Base-by-base conservation (phyloP, 2,888 invertebrate genomes). In the Caenorhabditis macrosperma region DNA sequence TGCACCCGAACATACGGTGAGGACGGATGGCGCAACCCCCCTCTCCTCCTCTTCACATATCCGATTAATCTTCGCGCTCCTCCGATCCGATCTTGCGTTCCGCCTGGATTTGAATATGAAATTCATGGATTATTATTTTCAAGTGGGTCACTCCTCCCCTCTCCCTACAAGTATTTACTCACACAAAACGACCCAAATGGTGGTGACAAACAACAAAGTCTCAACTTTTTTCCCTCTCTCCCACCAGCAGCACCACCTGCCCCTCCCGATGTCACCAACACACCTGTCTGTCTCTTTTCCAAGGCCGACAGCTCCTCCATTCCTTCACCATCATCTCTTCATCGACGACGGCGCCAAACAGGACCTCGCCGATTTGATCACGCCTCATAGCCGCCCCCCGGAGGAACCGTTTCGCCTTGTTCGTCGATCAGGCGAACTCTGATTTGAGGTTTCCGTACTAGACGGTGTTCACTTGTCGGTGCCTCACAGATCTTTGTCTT, bases 61-160 rank as follows among this genome's bases (percentile, higher is more conserved):
- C 71, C 71, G 71, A 71, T 71, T 71, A 71, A 71, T 71, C 71
- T 71, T 59, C 22, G 12, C 46, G 20, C 48, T n/a, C 26, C 52
- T 52, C 38, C 50, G 5, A 52, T 10, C 38, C 35, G 20, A 66
- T 48, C 24, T 24, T 24, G n/a, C 48, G 12, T 48, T n/a, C 3
- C 12, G 9, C 12, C 12, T 15, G 28, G 61, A 61, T 71, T 61
- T 71, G 71, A 71, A 71, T 54, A 71, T 71, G 24, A 41, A 38
- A 38, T 68, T 55, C 52, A 48, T 69, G 30, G 50, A 48, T 24
- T 69, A 60, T 69, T 38, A 28, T 46, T 35, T 46, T 67, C 52
- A 28, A 52, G 26, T 52, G 28, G n/a, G 52, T 28, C 52, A 28
- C 4, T 24, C 24, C 7, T 12, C 15, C n/a, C 38, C 38, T 38